A percentile compares a stretch with the other conserved stretches of the same genome.
These are phyloP conservation scores for Papilio gigon DNA, from an alignment of 2,888 invertebrate species.

Conservation along the genomic window DNA sequence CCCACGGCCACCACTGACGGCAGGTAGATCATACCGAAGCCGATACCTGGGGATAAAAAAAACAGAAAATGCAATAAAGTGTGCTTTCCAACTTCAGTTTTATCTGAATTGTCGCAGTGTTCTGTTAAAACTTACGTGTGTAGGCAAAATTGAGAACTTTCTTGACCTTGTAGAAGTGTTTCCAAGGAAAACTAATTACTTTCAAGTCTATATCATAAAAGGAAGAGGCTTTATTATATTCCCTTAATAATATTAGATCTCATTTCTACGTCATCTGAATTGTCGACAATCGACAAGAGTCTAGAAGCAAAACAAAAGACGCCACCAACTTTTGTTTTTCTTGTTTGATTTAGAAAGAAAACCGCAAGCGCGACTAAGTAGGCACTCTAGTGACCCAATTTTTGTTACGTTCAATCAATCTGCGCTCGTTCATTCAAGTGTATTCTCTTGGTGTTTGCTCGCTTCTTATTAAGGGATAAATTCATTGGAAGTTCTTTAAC, in stretches of 20 bases:
- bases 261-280: neutral
- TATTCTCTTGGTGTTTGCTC: constrained; percentile 2
- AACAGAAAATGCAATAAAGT: neutral
- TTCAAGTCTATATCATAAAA: too few species aligned
- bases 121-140: too few species aligned
- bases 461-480: constrained; percentile 15
- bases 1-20: constrained; percentile 98
- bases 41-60: constrained; percentile 85
- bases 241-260: too few species aligned
- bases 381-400: constrained; percentile 36
- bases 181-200: too few species aligned
- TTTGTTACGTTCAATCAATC: constrained; percentile 19
- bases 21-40: constrained; percentile 96
- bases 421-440: constrained; percentile 28
- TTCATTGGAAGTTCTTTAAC: neutral
- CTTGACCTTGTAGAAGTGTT: too few species aligned
- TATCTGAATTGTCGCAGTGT: too few species aligned
- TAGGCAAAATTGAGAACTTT: too few species aligned
- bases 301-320: constrained; percentile 12
- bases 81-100: too few species aligned
- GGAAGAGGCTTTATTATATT: too few species aligned
- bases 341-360: constrained; percentile 8
- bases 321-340: neutral
- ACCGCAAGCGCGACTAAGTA: constrained; percentile 19
- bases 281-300: neutral